Evolutionary conservation across 2,113 vertebrate genomes (phyloP).

Genomic region (Phrynosoma blainvillii): DNA sequence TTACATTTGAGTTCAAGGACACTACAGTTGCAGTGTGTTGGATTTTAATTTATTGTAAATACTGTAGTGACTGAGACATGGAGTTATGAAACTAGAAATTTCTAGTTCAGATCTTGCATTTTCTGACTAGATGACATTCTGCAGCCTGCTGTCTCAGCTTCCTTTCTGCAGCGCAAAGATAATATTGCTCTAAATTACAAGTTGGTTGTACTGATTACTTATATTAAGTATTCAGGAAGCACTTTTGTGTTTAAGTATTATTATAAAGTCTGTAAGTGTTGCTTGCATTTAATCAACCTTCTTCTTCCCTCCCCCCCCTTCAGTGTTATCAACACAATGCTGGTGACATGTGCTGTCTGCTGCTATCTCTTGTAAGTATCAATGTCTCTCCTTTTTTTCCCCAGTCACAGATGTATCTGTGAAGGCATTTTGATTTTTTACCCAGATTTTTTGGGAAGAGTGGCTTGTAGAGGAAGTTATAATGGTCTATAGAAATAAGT

Average conservation of each 20-base stretch:
- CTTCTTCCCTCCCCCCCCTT: slow-evolving; percentile 47
- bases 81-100: not conserved
- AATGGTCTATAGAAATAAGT: not conserved
- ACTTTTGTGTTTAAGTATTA: not conserved
- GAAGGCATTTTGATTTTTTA: slow-evolving; percentile 6
- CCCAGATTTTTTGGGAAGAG: not conserved
- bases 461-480: not conserved
- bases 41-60: not conserved
- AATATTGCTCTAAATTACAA: not conserved
- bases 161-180: not conserved
- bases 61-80: not conserved
- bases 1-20: not conserved
- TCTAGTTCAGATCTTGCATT: not conserved
- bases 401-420: not conserved
- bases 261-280: not conserved
- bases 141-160: not conserved
- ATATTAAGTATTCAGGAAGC: not conserved
- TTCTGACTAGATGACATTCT: not conserved
- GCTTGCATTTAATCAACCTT: slow-evolving; percentile 20
- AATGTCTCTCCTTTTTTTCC: slow-evolving; percentile 27
- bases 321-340: slow-evolving; percentile 96
- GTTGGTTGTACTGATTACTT: not conserved
- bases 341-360: slow-evolving; percentile 94
- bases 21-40: not conserved
- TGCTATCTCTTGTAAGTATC: slow-evolving; percentile 99